Evolutionary conservation across 2,113 vertebrate genomes (phyloP).

Genomic region (Parotia lawesii): DNA sequence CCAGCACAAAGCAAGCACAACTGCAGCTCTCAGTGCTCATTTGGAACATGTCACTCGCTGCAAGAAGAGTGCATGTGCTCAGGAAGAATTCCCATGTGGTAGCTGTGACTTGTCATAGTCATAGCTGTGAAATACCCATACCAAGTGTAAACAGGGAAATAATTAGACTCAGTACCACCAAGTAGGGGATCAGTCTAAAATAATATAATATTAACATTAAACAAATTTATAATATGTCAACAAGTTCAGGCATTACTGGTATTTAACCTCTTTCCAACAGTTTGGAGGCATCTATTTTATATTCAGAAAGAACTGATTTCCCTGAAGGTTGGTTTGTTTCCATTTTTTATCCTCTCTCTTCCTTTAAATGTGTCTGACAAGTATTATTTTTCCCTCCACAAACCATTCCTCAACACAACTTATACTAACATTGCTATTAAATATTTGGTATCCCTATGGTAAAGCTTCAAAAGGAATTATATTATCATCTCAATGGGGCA

Average conservation of each 20-base stretch:
- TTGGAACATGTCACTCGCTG: accelerated
- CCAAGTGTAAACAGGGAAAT: neutral
- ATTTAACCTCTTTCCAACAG: neutral
- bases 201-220: neutral
- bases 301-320: neutral
- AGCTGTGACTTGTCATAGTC: neutral
- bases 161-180: neutral
- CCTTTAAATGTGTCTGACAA: neutral
- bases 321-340: neutral
- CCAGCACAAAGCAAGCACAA: neutral
- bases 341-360: neutral
- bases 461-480: neutral
- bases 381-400: neutral
- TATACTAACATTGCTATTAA: neutral
- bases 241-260: neutral
- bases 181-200: neutral
- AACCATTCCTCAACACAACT: neutral
- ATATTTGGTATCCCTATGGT: neutral
- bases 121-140: neutral
- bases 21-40: neutral
- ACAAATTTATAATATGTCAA: neutral
- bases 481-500: neutral
- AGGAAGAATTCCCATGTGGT: neutral
- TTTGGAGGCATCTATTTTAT: neutral
- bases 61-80: neutral